These are phyloP conservation scores for Tupaia chinensis DNA, from an alignment of 2,113 vertebrate genomes.

Conservation along the genomic window DNA sequence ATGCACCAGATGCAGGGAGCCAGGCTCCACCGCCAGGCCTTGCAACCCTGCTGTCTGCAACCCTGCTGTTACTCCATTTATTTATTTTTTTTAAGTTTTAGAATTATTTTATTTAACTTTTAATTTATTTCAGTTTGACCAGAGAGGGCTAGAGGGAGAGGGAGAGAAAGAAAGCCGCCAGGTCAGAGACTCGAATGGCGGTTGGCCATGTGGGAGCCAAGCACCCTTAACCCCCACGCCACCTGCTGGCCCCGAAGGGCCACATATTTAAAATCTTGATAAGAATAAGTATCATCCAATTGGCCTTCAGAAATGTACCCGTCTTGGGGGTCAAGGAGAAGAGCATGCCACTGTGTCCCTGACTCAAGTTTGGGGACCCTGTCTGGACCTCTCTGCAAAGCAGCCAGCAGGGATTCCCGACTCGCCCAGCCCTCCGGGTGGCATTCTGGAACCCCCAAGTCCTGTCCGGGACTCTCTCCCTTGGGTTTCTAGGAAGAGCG, in stretches of 20 bases:
- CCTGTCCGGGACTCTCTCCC: neutral
- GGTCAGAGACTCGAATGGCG: too few relatives aligned
- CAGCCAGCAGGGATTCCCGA: neutral
- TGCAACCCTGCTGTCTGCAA: too few relatives aligned
- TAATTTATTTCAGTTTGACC: too few relatives aligned
- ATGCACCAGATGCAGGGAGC: neutral
- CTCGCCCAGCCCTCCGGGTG: conserved; percentile 44
- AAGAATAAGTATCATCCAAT: fast-evolving
- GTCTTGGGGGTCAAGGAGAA: neutral
- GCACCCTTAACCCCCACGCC: too few relatives aligned
- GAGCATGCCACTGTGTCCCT: neutral
- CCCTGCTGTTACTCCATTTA: too few relatives aligned
- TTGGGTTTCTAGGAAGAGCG: conserved; percentile 62
- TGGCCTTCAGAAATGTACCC: neutral
- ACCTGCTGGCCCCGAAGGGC: too few relatives aligned
- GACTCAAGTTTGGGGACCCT: neutral
- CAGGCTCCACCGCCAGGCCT: neutral
- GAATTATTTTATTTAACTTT: too few relatives aligned
- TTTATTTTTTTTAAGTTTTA: too few relatives aligned
- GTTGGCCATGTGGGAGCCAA: too few relatives aligned
- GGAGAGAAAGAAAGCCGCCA: too few relatives aligned
- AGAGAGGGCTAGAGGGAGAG: too few relatives aligned
- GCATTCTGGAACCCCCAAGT: conserved; percentile 14
- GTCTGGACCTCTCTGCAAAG: neutral
- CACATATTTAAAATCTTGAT: neutral